Conservation (phyloP, 2,888 invertebrate genomes). For the Germaria angustata region DNA sequence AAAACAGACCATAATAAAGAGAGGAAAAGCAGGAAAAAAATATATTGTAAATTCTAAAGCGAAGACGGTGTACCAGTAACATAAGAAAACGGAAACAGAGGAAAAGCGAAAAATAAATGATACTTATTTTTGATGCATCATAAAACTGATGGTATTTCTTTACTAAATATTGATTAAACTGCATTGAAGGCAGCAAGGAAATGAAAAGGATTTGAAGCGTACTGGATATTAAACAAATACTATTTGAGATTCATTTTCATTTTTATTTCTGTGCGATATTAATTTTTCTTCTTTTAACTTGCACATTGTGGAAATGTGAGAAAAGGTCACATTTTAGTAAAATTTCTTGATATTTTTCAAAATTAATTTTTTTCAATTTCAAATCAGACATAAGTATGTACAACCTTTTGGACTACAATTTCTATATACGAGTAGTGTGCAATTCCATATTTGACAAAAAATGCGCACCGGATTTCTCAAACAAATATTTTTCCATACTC, state of each 20-base stretch:
- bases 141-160: slow-evolving; percentile 33
- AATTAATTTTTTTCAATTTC: too few relatives aligned
- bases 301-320: too few relatives aligned
- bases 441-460: too few relatives aligned
- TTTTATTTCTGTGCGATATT: neutral
- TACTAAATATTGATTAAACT: slow-evolving; percentile 43
- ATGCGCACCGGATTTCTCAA: too few relatives aligned
- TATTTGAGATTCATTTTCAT: neutral
- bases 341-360: too few relatives aligned
- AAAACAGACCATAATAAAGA: too few relatives aligned
- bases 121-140: slow-evolving; percentile 37
- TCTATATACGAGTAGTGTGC: too few relatives aligned
- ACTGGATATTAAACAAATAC: neutral
- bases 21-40: neutral
- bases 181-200: too few relatives aligned
- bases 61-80: neutral
- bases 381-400: too few relatives aligned
- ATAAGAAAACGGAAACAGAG: neutral
- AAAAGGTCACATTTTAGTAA: too few relatives aligned
- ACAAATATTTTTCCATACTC: too few relatives aligned
- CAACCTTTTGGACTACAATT: too few relatives aligned
- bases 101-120: slow-evolving; percentile 4
- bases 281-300: neutral
- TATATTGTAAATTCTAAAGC: slow-evolving; percentile 31
- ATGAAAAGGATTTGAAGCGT: neutral